Conservation (phyloP, 2,888 invertebrate genomes). For the Hirtodrosophila histrioides region DNA sequence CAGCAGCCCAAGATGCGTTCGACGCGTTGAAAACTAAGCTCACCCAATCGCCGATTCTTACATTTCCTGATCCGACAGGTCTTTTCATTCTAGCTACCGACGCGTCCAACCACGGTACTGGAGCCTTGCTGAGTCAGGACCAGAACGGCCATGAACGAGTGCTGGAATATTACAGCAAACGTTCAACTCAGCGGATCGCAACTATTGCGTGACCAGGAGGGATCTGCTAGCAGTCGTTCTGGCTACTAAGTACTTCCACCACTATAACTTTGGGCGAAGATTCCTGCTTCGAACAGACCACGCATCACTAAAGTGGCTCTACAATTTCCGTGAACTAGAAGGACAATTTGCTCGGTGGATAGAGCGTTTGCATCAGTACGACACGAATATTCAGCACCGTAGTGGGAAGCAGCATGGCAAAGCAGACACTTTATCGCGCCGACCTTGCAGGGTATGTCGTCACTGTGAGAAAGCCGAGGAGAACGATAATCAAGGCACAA, state of each 20-base stretch:
- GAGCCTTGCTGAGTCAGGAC: not conserved
- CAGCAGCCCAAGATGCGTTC: not conserved
- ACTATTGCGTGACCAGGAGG: not conserved
- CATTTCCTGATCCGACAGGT: not conserved
- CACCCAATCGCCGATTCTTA: not conserved
- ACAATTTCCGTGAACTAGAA: constrained; percentile 63
- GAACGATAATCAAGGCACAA: not conserved
- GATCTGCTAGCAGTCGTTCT: no score
- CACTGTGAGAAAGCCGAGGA: not conserved
- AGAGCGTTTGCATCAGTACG: constrained; percentile 44
- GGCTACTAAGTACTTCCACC: no score
- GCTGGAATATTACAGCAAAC: constrained; percentile 4
- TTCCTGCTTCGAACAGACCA: no score
- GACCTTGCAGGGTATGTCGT: not conserved
- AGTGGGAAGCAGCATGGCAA: not conserved
- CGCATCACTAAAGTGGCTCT: constrained; percentile 73
- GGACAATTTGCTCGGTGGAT: no score
- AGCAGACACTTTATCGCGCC: not conserved
- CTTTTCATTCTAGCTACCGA: not conserved
- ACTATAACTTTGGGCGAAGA: no score
- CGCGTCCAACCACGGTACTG: not conserved
- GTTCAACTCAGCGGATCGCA: not conserved
- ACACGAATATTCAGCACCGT: constrained; percentile 19
- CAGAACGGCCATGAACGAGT: not conserved
- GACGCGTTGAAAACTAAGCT: not conserved